Base-by-base conservation (phyloP, 1,140 invertebrate genomes). In the Pogonomyrmex barbatus region DNA sequence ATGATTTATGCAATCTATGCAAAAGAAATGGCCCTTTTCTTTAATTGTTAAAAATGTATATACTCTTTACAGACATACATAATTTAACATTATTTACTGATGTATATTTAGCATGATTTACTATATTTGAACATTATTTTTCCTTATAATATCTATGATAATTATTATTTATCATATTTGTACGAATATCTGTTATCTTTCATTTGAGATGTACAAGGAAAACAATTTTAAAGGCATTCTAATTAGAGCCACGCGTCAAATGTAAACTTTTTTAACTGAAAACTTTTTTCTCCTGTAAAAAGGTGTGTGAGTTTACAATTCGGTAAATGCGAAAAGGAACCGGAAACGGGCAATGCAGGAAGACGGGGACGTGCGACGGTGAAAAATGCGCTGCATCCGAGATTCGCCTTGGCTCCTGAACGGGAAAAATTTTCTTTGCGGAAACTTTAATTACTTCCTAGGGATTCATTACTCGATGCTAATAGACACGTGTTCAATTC, bases 381-480 rank as follows among this genome's bases (percentile, higher is more conserved):
- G 91, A 93, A 93, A 93, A 92, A 93, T 92, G 91, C 86, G 85
- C 62, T 54, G 86, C 90, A 89, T 92, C 86, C 76, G 54, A 39
- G 86, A 73, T 77, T 87, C 50, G 36, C 63, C 63, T 67, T 62
- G 60, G 78, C 71, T 82, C 65, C 82, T 50, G 67, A 78, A 84
- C 62, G 87, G 70, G 85, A 75, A 58, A 91, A 90, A 92, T 93
- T 93, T 91, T 82, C 91, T 90, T 75, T 76, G 88, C 79, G 89
- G 88, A 93, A 93, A 93, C 92, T 93, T 93, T 93, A 93, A 93
- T 93, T 93, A 93, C 92, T 93, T 93, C 87, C 91, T 87, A 87
- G 91, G 88, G 91, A 93, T 93, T 93, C 92, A 93, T 93, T 93
- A 93, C 91, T 93, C 90, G 91, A 93, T 93, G 92, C 91, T 93